Conservation (phyloP, 2,888 invertebrate species). For the Hesperia comma region DNA sequence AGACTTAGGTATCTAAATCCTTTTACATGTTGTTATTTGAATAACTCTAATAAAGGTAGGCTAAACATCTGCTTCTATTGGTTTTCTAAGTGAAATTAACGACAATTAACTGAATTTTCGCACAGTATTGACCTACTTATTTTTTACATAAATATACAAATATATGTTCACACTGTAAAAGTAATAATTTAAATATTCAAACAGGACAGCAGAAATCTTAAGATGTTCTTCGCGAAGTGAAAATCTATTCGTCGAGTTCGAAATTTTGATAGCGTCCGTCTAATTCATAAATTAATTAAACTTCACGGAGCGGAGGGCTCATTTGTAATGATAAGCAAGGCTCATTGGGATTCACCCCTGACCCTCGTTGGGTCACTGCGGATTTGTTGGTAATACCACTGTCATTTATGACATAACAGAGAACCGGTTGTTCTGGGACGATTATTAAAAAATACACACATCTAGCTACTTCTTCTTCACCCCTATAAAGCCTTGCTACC, state of each 20-base stretch:
- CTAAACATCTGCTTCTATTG: too few species aligned
- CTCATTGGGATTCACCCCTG: constrained; percentile 66
- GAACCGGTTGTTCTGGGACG: too few species aligned
- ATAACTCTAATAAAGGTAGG: too few species aligned
- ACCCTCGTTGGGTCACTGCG: constrained; percentile 56
- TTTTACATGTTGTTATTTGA: too few species aligned
- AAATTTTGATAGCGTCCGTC: constrained; percentile 64
- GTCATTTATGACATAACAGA: neutral
- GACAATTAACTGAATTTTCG: too few species aligned
- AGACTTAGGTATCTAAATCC: too few species aligned
- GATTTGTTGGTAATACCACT: constrained; percentile 24
- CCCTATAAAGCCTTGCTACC: too few species aligned
- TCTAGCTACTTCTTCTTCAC: too few species aligned
- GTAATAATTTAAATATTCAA: neutral
- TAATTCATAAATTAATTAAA: constrained; percentile 81
- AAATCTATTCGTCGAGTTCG: constrained; percentile 38
- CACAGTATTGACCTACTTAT: too few species aligned
- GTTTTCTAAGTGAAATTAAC: too few species aligned
- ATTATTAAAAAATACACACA: too few species aligned
- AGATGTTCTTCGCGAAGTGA: neutral
- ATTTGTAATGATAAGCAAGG: constrained; percentile 76
- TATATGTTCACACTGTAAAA: neutral
- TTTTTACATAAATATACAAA: too few species aligned
- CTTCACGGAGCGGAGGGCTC: constrained; percentile 56
- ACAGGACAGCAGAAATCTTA: neutral